Evolutionary conservation across 2,113 vertebrate species (phyloP), one percentile per base, ranked within the genome.

Genomic region (Hydrolagus affinis): DNA sequence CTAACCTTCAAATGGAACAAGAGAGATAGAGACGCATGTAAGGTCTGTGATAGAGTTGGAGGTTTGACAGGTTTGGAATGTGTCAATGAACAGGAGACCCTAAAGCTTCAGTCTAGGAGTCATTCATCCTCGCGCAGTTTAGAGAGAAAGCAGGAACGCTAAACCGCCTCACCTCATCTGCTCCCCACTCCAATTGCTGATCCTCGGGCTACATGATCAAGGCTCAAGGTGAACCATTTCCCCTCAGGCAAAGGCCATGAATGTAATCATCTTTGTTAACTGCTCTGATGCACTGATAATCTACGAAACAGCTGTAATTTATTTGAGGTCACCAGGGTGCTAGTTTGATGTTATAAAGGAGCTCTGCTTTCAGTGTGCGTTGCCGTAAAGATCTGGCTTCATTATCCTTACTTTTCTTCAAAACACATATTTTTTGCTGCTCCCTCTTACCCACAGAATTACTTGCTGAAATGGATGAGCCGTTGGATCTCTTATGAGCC

Each of bases 241-340:
- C 4, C 59, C 28, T 80, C 23, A 64, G 4, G n/a, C 12, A 17
- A 15, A 80, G 28, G 15, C 32, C 30, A 74, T 14, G 15, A 17
- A 30, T 78, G 76, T 60, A 78, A 62, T 25, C 76, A 78, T 66
- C 77, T 83, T 57, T 66, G 17, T 83, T 11, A 83, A 83, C 8
- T 83, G 57, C 0, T 21, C 28, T 4, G 28, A 62, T 32, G 17
- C 60, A 83, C 66, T 30, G 19, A 62, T 56, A 25, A 78, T 23
- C 57, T 62, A 6, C 1, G 78, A 83, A 17, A 28, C 66, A 32
- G 32, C 25, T 30, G 30, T 83, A 68, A 32, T 9, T 32, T 80
- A 11, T 62, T 62, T 78, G 21, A 60, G 59, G 76, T 78, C 62
- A 60, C 10, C 23, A 62, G n/a, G 44, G 8, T 23, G 21, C 75